Evolutionary conservation across 2,113 vertebrate genomes (phyloP).

Genomic region (Channa maculata): DNA sequence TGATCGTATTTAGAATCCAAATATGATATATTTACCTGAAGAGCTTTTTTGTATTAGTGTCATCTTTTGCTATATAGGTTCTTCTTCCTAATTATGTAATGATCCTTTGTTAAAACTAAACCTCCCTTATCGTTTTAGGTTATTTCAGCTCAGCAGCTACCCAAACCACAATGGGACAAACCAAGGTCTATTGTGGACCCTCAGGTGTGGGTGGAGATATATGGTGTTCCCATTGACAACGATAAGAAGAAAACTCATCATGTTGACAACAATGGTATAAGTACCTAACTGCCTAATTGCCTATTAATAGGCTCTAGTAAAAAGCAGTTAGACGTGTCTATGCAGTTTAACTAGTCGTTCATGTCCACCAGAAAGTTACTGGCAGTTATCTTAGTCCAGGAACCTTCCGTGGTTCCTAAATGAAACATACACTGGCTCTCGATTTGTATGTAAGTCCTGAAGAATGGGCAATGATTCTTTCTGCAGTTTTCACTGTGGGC

Average conservation of each 20-base stretch:
- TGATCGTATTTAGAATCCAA: not conserved
- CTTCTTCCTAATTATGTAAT: not conserved
- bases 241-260: slow-evolving; percentile 87
- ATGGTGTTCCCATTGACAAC: slow-evolving; percentile 88
- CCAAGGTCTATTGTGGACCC: slow-evolving; percentile 95
- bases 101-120: not conserved
- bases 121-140: slow-evolving; percentile 78
- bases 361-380: too few species aligned
- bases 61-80: not conserved
- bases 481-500: too few species aligned
- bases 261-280: slow-evolving; percentile 91
- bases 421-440: too few species aligned
- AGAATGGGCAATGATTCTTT: too few species aligned
- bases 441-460: too few species aligned
- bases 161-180: slow-evolving; percentile 91
- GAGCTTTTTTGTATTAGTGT: not conserved
- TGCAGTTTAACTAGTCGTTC: not conserved
- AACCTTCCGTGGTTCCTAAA: too few species aligned
- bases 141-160: slow-evolving; percentile 96
- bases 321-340: too few species aligned
- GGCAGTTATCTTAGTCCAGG: too few species aligned
- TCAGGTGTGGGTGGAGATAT: slow-evolving; percentile 91
- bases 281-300: not conserved
- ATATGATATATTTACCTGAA: not conserved
- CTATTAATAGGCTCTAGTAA: not conserved